A percentile compares a stretch with the other conserved stretches of the same genome.
Evolutionary conservation across 2,113 vertebrate species (phyloP).

Genomic region (Ciconia stormi): DNA sequence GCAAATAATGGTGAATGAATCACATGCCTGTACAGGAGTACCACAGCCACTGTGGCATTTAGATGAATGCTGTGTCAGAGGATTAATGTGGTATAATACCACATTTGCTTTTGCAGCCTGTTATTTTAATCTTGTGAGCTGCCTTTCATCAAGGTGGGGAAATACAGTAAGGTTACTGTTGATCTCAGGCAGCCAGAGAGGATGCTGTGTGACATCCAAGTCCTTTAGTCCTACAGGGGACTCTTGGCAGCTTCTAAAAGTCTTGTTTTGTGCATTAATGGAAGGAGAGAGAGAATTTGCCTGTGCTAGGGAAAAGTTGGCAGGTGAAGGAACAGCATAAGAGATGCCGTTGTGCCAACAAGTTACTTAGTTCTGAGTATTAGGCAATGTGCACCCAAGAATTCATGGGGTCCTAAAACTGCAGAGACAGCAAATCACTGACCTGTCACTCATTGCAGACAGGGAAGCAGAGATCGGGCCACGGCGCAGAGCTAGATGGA

Average conservation of each 20-base stretch:
- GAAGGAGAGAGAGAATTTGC: constrained; percentile 11
- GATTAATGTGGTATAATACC: constrained; percentile 6
- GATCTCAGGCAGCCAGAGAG: background rate
- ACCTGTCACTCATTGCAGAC: background rate
- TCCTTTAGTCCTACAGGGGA: constrained; percentile 12
- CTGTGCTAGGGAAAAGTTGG: constrained; percentile 18
- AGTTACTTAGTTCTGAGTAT: constrained; percentile 73
- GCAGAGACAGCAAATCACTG: constrained; percentile 58
- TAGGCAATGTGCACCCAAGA: constrained; percentile 46
- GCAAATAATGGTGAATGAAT: constrained; percentile 63
- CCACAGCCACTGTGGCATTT: constrained; percentile 32
- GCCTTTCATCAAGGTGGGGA: constrained; percentile 54
- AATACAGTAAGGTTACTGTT: constrained; percentile 49
- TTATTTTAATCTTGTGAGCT: constrained; percentile 46
- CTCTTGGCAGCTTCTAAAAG: constrained; percentile 22
- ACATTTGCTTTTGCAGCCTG: background rate
- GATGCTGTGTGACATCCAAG: constrained; percentile 30
- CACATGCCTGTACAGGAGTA: constrained; percentile 50
- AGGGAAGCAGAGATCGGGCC: background rate
- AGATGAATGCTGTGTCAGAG: constrained; percentile 29
- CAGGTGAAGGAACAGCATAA: constrained; percentile 28
- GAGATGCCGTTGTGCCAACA: constrained; percentile 60
- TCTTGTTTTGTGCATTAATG: background rate
- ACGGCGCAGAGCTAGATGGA: background rate
- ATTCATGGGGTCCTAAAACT: constrained; percentile 59